Base-by-base conservation (phyloP, 2,888 invertebrate genomes). In the Drosophila pseudotakahashii region DNA sequence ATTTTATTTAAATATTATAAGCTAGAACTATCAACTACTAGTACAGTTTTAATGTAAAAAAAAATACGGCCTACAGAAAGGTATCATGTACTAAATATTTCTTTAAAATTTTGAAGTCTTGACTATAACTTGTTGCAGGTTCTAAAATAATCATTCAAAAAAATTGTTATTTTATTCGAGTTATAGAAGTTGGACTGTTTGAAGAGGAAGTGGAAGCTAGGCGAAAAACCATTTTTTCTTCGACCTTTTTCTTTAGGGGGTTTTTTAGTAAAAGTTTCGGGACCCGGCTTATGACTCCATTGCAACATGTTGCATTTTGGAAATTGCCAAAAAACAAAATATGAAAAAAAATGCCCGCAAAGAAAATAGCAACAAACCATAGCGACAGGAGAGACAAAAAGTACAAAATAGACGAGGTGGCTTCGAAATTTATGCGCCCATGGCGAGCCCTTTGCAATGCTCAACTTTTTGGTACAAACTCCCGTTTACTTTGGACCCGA, bases 301-400 rank as follows among this genome's bases (percentile, higher is more conserved):
- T 81, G 81, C 85, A 81, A 81, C 81, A 81, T 81, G 81, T 81
- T 81, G 81, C 81, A 81, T 81, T 79, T 76, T 79, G 55, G 68
- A 78, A 79, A 81, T 76, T 81, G 77, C 71, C 54, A 64, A 77
- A 75, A 61, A 61, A 66, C 3, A 32, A 59, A 59, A 61, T 61
- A 63, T 64, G 39, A 54, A 67, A 63, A 54, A 34, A 67, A 67
- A 53, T 41, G 48, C 14, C 58, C 9, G 60, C 60, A 58, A 58
- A 61, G 57, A 58, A 58, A 58, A 9, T 13, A 55, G 41, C 39
- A 42, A 26, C 44, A 60, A 57, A 50, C 11, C 42, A 62, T 34
- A 34, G 36, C 32, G 3, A 66, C 37, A 34, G 41, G 9, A 16
- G n/a, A 3, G n/a, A 13, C n/a, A 26, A 48, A 48, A 48, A 30